A percentile compares a stretch with the other conserved stretches of the same genome.
phyloP scores from a whole-genome alignment of 2,797 vertebrate genomes.

The Scomberomorus guttatus region DNA sequence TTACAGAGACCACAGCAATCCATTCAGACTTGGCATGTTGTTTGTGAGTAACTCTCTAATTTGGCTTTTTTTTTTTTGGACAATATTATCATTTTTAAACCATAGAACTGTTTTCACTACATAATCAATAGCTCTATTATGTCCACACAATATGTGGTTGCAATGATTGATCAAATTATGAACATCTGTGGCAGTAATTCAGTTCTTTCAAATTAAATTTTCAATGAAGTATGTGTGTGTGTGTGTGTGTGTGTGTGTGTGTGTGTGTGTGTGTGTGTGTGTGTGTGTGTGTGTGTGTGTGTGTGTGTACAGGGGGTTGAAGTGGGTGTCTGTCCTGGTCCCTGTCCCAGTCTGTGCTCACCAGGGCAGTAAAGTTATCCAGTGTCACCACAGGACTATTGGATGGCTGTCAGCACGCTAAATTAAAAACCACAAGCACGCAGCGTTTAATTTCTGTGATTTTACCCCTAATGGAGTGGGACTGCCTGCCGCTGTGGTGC shows the following conservation, averaged over 20 bases:
- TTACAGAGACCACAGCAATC: conserved; percentile 46
- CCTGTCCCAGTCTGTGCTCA: conserved; percentile 63
- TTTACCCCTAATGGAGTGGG: conserved; percentile 69
- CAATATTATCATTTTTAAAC: conserved; percentile 50
- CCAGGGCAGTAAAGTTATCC: conserved; percentile 71
- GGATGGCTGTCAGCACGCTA: conserved; percentile 73
- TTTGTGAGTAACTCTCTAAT: conserved; percentile 10
- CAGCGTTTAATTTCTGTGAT: conserved; percentile 75
- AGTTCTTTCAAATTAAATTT: conserved; percentile 12
- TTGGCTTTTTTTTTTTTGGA: conserved; percentile 13
- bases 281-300: conserved; percentile 4
- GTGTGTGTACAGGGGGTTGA: conserved; percentile 9
- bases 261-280: conserved; percentile 2
- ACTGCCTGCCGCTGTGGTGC: conserved; percentile 52
- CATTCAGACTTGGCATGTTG: conserved; percentile 20
- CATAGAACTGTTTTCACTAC: conserved; percentile 35
- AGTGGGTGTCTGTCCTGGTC: conserved; percentile 63
- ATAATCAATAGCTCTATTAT: conserved; percentile 44
- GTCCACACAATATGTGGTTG: conserved; percentile 8
- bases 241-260: conserved; percentile 7
- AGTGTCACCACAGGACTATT: conserved; percentile 73
- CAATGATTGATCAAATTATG: conserved; percentile 37
- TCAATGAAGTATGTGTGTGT: conserved; percentile 27
- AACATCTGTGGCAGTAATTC: conserved; percentile 32
- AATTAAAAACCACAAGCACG: conserved; percentile 80